Conservation (phyloP, 2,888 invertebrate genomes). For the Argyresthia goedartella region DNA sequence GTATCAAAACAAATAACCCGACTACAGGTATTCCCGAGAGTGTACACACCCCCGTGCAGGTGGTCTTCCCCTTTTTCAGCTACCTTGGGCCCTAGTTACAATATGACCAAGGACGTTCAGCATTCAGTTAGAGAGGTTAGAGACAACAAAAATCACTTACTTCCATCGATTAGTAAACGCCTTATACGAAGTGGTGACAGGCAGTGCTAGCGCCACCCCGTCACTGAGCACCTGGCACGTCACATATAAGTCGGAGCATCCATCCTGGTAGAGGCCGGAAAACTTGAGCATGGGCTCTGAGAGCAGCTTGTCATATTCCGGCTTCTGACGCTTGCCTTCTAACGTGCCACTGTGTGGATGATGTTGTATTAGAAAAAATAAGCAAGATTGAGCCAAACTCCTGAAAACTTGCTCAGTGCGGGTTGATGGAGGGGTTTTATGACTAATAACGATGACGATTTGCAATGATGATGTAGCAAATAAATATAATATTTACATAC, state of each 20-base stretch:
- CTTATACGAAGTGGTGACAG: constrained; percentile 92
- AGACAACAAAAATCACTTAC: constrained; percentile 61
- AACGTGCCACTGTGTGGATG: constrained; percentile 82
- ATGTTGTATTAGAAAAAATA: not conserved
- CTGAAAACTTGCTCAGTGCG: no score
- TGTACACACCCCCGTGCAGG: no score
- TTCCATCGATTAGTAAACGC: constrained; percentile 94
- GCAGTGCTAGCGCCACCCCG: constrained; percentile 84
- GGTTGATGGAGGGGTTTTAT: no score
- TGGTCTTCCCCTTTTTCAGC: no score
- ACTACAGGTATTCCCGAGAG: no score
- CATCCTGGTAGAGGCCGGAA: constrained; percentile 88
- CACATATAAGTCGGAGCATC: constrained; percentile 90
- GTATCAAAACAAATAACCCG: no score
- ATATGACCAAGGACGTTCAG: no score
- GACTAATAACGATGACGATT: no score
- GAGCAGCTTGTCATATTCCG: constrained; percentile 89
- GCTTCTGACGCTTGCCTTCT: constrained; percentile 89
- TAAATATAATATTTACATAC: no score
- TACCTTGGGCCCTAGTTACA: no score
- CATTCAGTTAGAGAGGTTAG: no score
- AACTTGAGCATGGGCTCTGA: constrained; percentile 91
- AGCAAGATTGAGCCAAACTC: not conserved
- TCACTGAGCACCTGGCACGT: constrained; percentile 88
- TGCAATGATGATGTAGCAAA: no score